phyloP scores from a whole-genome alignment of 2,888 invertebrate species.

The Eristalis tenax region DNA sequence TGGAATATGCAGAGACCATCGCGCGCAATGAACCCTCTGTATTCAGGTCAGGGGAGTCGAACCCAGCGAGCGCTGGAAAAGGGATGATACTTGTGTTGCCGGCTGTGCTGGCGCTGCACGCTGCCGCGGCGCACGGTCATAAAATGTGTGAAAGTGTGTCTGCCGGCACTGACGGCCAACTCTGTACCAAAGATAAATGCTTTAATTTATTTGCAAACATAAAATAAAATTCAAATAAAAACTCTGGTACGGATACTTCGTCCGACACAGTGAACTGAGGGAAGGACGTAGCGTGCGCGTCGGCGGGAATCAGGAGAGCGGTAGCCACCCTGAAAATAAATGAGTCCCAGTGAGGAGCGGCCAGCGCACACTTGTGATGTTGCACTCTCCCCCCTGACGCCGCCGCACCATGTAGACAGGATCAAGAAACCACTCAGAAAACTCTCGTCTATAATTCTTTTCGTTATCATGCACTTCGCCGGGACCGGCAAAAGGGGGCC shows the following conservation, averaged over 20 bases:
- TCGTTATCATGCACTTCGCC: not conserved
- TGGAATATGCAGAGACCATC: slow-evolving; percentile 41
- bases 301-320: not conserved
- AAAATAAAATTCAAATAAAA: slow-evolving; percentile 70
- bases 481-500: not conserved
- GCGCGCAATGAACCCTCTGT: slow-evolving; percentile 43
- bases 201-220: slow-evolving; percentile 70
- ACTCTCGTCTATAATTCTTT: slow-evolving; percentile 34
- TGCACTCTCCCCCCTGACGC: not conserved
- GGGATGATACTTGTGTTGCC: slow-evolving; percentile 14
- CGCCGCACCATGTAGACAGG: slow-evolving; percentile 26
- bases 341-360: slow-evolving; percentile 48
- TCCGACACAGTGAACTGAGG: slow-evolving; percentile 3
- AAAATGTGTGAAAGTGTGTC: slow-evolving; percentile 41
- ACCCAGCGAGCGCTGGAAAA: slow-evolving; percentile 20
- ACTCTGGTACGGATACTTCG: slow-evolving; percentile 6
- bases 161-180: slow-evolving; percentile 17
- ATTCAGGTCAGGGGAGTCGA: slow-evolving; percentile 32
- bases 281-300: not conserved
- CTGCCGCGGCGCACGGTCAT: slow-evolving; percentile 16
- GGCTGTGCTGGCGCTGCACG: not conserved
- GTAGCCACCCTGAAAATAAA: slow-evolving; percentile 31
- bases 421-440: slow-evolving; percentile 53
- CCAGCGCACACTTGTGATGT: slow-evolving; percentile 24
- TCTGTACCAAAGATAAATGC: slow-evolving; percentile 62